Base-by-base conservation (phyloP, 64 coral and sea anemone species). In the Orbicella faveolata region DNA sequence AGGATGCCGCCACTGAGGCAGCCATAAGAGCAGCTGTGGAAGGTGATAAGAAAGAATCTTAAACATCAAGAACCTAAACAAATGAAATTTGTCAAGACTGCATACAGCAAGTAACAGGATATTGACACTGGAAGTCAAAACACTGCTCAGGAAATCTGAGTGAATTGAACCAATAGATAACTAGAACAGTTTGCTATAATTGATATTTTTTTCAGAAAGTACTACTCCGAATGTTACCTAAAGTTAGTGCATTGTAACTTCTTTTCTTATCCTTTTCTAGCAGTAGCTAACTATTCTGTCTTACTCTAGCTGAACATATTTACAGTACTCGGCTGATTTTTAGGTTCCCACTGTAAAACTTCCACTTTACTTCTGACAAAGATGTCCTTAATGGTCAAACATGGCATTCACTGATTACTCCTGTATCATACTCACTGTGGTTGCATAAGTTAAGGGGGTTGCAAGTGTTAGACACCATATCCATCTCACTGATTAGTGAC, bases 11-110 rank as follows among this genome's bases (percentile, higher is more conserved):
- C 0, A 96, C 95, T 25, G 95, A 94, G 72, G 95, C 95, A 53
- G 95, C 95, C 16, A 96, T 96, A 7, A 93, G 88, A 81, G 91
- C 95, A 39, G 95, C 95, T 41, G 94, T 92, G 63, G 95, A 96
- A 54, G 77, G 41, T 48, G 41, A 79, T 74, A 96, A 96, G 72
- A 96, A 96, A 67, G 91, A 90, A 9, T 36, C 87, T 4, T 96
- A 84, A 84, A 51, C 19, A 1, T 14, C 65, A 5, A 26, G 36
- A 72, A 11, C n/a, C 30, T 15, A 44, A 10, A 23, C 4, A 12
- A 72, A 72, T 73, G 21, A 85, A 70, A 72, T 61, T 9, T 44
- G 30, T 19, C 77, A 55, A 54, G 57, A 81, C 52, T 59, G 33
- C 30, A 52, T 20, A 59, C 23, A 61, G 14, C 12, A 8, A 18